Conservation (phyloP, 2,888 invertebrate genomes). For the Rosalia funebris region DNA sequence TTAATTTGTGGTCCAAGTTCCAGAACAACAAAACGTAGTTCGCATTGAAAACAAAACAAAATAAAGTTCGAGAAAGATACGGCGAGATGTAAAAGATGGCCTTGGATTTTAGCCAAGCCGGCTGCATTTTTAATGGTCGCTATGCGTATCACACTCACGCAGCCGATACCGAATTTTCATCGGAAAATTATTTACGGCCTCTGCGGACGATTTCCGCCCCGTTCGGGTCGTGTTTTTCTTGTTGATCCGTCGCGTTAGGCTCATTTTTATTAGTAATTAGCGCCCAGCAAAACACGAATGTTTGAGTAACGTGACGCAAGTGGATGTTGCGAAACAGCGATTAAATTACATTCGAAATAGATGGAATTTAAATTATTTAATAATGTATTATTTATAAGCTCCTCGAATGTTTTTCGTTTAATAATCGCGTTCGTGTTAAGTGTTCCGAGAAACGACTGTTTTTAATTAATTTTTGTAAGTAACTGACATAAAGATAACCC, state of each 20-base stretch:
- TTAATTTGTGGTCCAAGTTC: too few species aligned
- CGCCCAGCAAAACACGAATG: constrained; percentile 2
- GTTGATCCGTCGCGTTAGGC: constrained; percentile 14
- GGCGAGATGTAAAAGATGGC: constrained; percentile 18
- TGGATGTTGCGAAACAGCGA: constrained; percentile 16
- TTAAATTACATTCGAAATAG: constrained; percentile 21
- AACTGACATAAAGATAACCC: constrained; percentile 15
- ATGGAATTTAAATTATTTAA: constrained; percentile 25
- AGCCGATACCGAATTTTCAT: not conserved
- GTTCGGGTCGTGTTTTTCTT: not conserved
- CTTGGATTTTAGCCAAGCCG: constrained; percentile 28
- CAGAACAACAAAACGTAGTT: constrained; percentile 10
- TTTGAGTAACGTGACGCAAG: constrained; percentile 25
- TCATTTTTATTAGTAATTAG: constrained; percentile 14
- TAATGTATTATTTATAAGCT: constrained; percentile 23
- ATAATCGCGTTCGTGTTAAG: constrained; percentile 13
- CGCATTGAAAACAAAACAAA: not conserved
- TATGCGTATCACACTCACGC: not conserved
- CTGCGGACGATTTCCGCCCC: constrained; percentile 1
- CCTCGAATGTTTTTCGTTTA: constrained; percentile 8
- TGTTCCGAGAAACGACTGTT: constrained; percentile 15
- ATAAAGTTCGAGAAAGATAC: not conserved
- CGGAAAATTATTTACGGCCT: constrained; percentile 4
- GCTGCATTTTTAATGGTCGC: constrained; percentile 26
- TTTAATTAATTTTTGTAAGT: constrained; percentile 11